Evolutionary conservation across 2,888 invertebrate species (phyloP).

Genomic region (Polymixis flavicincta): DNA sequence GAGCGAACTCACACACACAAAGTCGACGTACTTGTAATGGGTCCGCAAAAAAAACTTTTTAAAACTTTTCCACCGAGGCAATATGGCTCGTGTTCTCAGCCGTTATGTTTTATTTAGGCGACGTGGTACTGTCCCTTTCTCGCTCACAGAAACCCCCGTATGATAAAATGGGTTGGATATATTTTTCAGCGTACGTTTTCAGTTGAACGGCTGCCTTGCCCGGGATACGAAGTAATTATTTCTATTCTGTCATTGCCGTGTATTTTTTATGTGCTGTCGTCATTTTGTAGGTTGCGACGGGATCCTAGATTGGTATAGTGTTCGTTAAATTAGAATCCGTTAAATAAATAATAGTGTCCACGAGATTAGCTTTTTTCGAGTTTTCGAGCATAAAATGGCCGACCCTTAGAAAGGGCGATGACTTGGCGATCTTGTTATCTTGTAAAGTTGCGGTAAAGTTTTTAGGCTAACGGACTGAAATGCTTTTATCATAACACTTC

Average conservation of each 20-base stretch:
- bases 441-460: constrained; percentile 34
- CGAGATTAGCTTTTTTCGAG: constrained; percentile 47
- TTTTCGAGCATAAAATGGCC: constrained; percentile 15
- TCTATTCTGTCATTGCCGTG: constrained; percentile 90
- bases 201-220: constrained; percentile 84
- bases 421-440: constrained; percentile 43
- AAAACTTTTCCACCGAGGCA: constrained; percentile 91
- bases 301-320: constrained; percentile 63
- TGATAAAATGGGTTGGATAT: constrained; percentile 77
- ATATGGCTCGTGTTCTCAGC: constrained; percentile 91
- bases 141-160: constrained; percentile 66
- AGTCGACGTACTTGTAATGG: constrained; percentile 88
- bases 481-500: constrained; percentile 9
- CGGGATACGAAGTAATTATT: constrained; percentile 91
- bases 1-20: constrained; percentile 84
- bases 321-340: constrained; percentile 61
- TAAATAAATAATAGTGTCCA: constrained; percentile 58
- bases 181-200: constrained; percentile 73
- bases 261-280: constrained; percentile 87
- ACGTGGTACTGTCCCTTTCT: constrained; percentile 83
- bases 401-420: constrained; percentile 34
- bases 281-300: constrained; percentile 76
- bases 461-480: constrained; percentile 26
- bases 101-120: constrained; percentile 90
- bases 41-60: constrained; percentile 91